Percentiles rank a stretch among this genome's conserved stretches.
These are phyloP conservation scores for Aporophyla nigra DNA, from an alignment of 2,888 invertebrate genomes.

Conservation along the genomic window DNA sequence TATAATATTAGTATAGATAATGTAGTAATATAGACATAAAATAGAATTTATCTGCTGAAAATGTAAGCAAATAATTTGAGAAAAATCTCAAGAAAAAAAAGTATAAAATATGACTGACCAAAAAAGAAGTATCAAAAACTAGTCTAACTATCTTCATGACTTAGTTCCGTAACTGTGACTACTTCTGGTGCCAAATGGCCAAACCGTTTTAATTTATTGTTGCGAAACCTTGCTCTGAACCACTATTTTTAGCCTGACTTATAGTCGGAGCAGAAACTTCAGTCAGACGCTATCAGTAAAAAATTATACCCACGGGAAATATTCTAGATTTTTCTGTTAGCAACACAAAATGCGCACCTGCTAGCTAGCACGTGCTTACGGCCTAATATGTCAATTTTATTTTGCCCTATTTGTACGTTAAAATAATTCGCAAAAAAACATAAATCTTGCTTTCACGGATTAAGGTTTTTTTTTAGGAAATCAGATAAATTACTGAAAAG, in stretches of 20 bases:
- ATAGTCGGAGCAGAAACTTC: conserved; percentile 14
- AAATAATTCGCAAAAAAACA: neutral
- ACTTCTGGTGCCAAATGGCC: conserved; percentile 22
- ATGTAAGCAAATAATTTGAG: neutral
- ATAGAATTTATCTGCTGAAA: neutral
- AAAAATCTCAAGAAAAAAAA: neutral
- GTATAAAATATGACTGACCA: neutral
- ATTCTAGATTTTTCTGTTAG: conserved; percentile 40
- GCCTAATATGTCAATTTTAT: conserved; percentile 19
- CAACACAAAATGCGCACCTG: conserved; percentile 44
- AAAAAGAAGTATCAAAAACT: neutral
- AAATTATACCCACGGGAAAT: conserved; percentile 51
- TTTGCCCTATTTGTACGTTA: neutral
- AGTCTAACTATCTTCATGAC: neutral
- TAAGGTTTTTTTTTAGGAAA: neutral
- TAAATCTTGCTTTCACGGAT: conserved; percentile 2
- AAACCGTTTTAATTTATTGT: conserved; percentile 31
- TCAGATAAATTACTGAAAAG: conserved; percentile 8
- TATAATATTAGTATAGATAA: too few relatives aligned
- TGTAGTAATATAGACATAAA: too few relatives aligned
- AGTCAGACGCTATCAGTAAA: conserved; percentile 28
- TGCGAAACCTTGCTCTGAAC: conserved; percentile 28
- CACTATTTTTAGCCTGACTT: conserved; percentile 26
- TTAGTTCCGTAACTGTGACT: neutral
- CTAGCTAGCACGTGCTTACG: neutral